These are phyloP conservation scores for Lymantria monacha DNA, from an alignment of 2,888 invertebrate genomes.

Conservation along the genomic window DNA sequence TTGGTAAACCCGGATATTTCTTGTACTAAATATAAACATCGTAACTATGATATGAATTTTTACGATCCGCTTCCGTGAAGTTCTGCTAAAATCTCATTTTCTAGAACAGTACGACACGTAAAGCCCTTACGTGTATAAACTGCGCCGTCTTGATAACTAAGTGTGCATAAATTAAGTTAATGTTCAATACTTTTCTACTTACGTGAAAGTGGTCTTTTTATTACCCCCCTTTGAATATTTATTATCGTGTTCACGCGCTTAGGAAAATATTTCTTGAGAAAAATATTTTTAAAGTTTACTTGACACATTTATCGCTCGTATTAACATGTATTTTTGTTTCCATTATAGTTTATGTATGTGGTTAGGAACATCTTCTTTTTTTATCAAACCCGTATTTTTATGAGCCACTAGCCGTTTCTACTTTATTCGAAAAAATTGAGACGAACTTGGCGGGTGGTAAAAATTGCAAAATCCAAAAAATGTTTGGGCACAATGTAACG, in stretches of 20 bases:
- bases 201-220: constrained; percentile 75
- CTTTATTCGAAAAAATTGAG: constrained; percentile 25
- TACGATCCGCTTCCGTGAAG: constrained; percentile 1
- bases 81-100: constrained; percentile 56
- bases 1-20: too few species aligned
- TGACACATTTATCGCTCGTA: constrained; percentile 13
- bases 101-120: constrained; percentile 51
- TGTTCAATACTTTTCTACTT: constrained; percentile 79
- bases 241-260: constrained; percentile 63
- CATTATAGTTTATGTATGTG: constrained; percentile 2
- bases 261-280: constrained; percentile 45
- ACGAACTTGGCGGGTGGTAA: constrained; percentile 27
- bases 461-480: constrained; percentile 36
- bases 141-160: constrained; percentile 66
- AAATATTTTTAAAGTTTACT: constrained; percentile 41
- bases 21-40: background rate
- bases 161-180: constrained; percentile 79
- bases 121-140: constrained; percentile 62
- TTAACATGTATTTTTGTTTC: constrained; percentile 12
- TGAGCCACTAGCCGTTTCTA: constrained; percentile 37
- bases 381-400: constrained; percentile 49
- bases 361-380: constrained; percentile 37
- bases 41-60: background rate
- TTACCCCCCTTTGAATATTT: constrained; percentile 72
- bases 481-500: constrained; percentile 39